Conservation (phyloP, 2,113 vertebrate genomes). For the Lophotis ruficrista region DNA sequence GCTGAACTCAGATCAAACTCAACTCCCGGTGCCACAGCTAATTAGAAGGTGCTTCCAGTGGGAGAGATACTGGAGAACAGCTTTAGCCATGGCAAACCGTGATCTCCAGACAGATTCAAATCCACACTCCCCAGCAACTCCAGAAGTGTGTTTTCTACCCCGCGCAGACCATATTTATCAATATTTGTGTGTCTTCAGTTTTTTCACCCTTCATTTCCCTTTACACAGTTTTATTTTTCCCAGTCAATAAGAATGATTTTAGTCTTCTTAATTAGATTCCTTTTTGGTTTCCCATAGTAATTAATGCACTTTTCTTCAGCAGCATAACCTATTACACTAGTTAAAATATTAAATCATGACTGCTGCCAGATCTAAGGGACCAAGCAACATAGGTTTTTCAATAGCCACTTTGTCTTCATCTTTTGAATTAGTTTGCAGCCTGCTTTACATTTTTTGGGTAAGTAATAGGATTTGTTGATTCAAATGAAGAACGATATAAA, state of each 20-base stretch:
- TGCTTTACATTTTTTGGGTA: slow-evolving; percentile 61
- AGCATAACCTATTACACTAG: slow-evolving; percentile 41
- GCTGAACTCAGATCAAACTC: neutral
- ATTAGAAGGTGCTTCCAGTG: slow-evolving; percentile 19
- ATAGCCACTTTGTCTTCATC: slow-evolving; percentile 59
- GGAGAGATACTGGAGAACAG: neutral
- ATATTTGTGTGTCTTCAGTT: neutral
- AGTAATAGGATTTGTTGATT: slow-evolving; percentile 62
- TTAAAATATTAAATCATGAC: slow-evolving; percentile 65
- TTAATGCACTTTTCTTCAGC: slow-evolving; percentile 65
- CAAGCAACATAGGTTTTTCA: slow-evolving; percentile 43
- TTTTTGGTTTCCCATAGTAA: slow-evolving; percentile 56
- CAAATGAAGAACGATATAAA: slow-evolving; percentile 49
- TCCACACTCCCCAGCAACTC: neutral
- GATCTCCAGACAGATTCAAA: slow-evolving; percentile 1
- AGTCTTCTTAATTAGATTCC: slow-evolving; percentile 50
- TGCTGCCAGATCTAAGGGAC: slow-evolving; percentile 47
- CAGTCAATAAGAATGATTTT: slow-evolving; percentile 63
- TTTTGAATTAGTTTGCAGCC: slow-evolving; percentile 51
- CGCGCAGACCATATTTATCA: neutral
- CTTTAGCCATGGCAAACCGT: neutral
- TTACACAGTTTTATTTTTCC: slow-evolving; percentile 56
- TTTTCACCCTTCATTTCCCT: slow-evolving; percentile 52
- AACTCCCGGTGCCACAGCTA: neutral
- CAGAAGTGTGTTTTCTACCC: neutral